A percentile compares a stretch with the other conserved stretches of the same genome.
These are phyloP conservation scores for Mormyrops boulengeri DNA, from an alignment of 2,797 vertebrate genomes.

Conservation along the genomic window DNA sequence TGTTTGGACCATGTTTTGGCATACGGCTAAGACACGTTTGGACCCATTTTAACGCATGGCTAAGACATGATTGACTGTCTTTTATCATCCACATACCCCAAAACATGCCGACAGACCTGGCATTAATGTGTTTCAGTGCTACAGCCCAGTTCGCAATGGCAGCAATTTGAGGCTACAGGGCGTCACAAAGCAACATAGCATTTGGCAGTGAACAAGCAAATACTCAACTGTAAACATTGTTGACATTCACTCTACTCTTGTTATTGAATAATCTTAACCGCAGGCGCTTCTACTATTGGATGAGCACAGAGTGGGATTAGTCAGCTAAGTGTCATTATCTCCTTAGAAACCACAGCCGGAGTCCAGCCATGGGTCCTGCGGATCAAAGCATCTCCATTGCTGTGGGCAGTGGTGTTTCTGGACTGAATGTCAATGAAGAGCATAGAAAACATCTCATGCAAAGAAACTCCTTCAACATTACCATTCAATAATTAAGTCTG, in stretches of 20 bases:
- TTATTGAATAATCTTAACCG: conserved; percentile 12
- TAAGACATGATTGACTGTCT: not conserved
- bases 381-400: not conserved
- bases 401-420: not conserved
- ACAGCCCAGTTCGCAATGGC: not conserved
- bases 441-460: not conserved
- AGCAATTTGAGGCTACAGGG: not conserved
- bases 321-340: conserved; percentile 3
- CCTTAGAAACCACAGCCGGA: not conserved
- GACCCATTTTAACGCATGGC: not conserved
- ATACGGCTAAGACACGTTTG: not conserved
- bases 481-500: not conserved
- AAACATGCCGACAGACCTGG: not conserved
- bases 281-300: conserved; percentile 1
- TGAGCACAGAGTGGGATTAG: not conserved
- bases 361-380: not conserved
- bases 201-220: conserved; percentile 1
- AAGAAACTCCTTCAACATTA: not conserved
- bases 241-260: conserved; percentile 1
- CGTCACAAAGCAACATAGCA: not conserved
- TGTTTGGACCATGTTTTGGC: not conserved
- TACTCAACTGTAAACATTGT: not conserved
- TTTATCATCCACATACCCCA: not conserved
- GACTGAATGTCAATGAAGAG: not conserved
- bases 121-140: not conserved